phyloP scores from a whole-genome alignment of 2,113 vertebrate species.

The Trachemys scripta region DNA sequence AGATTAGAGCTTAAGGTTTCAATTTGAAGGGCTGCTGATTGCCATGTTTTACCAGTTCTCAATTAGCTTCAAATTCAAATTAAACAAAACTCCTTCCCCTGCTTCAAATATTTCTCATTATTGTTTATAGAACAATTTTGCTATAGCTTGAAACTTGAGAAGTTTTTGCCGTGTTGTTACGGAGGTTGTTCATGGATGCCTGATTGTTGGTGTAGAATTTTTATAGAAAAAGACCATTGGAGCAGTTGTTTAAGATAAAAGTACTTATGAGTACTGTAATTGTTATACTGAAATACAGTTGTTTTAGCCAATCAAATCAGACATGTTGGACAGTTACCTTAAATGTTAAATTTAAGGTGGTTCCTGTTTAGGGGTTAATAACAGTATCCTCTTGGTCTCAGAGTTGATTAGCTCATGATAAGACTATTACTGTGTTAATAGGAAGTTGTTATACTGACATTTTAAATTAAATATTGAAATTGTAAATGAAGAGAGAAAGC shows the following conservation, averaged over 20 bases:
- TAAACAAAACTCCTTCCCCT: neutral
- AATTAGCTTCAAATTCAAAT: neutral
- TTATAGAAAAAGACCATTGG: neutral
- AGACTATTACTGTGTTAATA: neutral
- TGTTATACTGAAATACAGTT: neutral
- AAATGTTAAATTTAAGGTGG: neutral
- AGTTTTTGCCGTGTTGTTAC: neutral
- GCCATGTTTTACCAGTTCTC: neutral
- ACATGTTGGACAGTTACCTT: neutral
- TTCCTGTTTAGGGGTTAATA: neutral
- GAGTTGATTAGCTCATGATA: neutral
- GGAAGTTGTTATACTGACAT: accelerated
- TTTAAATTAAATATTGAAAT: neutral
- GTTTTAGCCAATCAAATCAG: neutral
- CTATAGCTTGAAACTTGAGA: neutral
- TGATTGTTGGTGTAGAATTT: neutral
- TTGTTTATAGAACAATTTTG: neutral
- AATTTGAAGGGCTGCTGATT: neutral
- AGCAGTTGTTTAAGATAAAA: neutral
- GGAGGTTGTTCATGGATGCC: neutral
- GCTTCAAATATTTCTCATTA: neutral
- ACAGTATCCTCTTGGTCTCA: neutral
- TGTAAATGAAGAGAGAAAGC: no score
- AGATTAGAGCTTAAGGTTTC: neutral
- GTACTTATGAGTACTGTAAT: neutral